A percentile compares a stretch with the other conserved stretches of the same genome.
Evolutionary conservation across 92 coral and sea anemone genomes (phyloP).

Genomic region (Hydrozoanthus gracilis): DNA sequence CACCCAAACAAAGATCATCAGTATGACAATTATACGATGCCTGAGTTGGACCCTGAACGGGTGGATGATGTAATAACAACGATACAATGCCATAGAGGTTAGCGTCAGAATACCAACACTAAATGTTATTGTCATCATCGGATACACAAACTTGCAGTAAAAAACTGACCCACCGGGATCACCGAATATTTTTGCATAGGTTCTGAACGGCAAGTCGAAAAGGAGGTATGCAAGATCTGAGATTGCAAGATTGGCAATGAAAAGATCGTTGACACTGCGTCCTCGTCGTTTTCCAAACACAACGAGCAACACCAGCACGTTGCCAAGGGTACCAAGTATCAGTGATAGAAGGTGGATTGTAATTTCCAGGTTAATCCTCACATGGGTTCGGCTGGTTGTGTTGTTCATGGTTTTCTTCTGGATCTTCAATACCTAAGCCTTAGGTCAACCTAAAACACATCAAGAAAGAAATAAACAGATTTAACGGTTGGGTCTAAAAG

Average conservation of each 20-base stretch:
- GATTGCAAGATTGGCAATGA: conserved; percentile 29
- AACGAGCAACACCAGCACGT: conserved; percentile 8
- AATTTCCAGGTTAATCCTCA: background rate
- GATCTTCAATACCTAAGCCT: too few species aligned
- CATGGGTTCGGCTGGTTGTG: background rate
- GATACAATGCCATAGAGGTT: conserved; percentile 16
- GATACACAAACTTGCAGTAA: conserved; percentile 9
- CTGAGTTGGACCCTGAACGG: conserved; percentile 12
- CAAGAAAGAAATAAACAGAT: too few species aligned
- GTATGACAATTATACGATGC: background rate
- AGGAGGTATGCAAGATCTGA: conserved; percentile 17
- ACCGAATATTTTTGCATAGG: conserved; percentile 19
- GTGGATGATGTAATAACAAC: conserved; percentile 13
- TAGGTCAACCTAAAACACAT: too few species aligned
- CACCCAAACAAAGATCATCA: background rate
- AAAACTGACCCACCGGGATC: background rate
- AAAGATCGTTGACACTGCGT: conserved; percentile 25
- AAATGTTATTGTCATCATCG: conserved; percentile 28
- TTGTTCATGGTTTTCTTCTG: background rate
- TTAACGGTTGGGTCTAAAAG: too few species aligned
- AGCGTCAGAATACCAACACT: conserved; percentile 14
- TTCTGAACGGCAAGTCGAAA: conserved; percentile 7
- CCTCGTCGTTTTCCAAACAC: background rate
- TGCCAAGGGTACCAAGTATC: conserved; percentile 4
- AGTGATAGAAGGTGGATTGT: background rate